Evolutionary conservation across 2,888 invertebrate genomes (phyloP).

Genomic region (Netelia virgata): DNA sequence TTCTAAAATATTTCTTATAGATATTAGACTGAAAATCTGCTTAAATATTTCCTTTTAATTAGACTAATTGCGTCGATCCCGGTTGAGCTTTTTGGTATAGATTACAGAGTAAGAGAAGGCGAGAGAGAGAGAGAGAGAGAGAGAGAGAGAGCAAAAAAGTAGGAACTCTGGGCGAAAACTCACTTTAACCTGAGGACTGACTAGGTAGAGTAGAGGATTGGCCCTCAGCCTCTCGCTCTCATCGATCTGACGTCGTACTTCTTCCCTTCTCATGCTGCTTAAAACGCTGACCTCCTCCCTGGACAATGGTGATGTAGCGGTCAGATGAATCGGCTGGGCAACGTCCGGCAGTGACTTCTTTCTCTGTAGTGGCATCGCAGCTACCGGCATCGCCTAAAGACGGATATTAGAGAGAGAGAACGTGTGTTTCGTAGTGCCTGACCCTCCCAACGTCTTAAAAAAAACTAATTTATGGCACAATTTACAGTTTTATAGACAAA

Average conservation of each 20-base stretch:
- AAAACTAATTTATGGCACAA: neutral
- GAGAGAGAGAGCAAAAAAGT: conserved; percentile 57
- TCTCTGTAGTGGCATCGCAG: conserved; percentile 91
- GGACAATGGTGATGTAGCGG: conserved; percentile 93
- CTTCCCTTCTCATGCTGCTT: conserved; percentile 97
- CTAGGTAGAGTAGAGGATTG: conserved; percentile 97
- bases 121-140: conserved; percentile 34
- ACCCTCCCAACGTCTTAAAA: conserved; percentile 5
- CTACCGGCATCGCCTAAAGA: conserved; percentile 91
- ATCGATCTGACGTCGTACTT: conserved; percentile 95
- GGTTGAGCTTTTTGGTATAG: neutral
- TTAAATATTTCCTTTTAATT: no score
- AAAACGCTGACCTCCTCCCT: conserved; percentile 97
- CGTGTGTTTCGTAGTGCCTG: conserved; percentile 39
- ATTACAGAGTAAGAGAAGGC: conserved; percentile 5
- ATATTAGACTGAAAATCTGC: no score
- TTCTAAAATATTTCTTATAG: no score
- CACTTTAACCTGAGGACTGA: conserved; percentile 99
- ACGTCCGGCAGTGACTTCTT: conserved; percentile 99
- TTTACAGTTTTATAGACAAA: no score
- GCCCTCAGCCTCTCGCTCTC: conserved; percentile 96
- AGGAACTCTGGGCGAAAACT: conserved; percentile 78
- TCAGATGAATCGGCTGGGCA: conserved; percentile 90
- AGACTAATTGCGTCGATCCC: no score
- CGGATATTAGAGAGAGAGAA: conserved; percentile 48